Evolutionary conservation across 2,797 vertebrate species (phyloP).

Genomic region (Agapornis canus): DNA sequence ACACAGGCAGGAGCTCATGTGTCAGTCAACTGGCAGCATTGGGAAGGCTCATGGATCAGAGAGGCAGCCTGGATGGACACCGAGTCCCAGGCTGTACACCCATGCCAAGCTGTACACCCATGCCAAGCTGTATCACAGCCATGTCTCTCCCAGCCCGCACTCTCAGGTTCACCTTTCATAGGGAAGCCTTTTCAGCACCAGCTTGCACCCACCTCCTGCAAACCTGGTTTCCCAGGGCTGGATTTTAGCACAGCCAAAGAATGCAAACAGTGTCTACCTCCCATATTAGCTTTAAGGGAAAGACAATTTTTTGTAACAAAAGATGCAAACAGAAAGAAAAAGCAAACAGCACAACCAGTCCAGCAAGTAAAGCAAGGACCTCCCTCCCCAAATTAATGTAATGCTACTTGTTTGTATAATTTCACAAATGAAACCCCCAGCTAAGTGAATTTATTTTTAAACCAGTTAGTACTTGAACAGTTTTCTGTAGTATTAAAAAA

Average conservation of each 20-base stretch:
- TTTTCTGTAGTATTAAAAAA: not conserved
- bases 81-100: fast-evolving
- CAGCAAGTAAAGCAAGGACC: fast-evolving
- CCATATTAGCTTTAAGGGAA: not conserved
- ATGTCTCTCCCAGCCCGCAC: not conserved
- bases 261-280: not conserved
- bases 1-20: not conserved
- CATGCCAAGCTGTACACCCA: too few species aligned
- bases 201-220: not conserved
- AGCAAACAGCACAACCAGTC: not conserved
- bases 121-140: not conserved
- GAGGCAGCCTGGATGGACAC: not conserved
- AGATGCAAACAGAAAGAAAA: not conserved
- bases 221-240: not conserved
- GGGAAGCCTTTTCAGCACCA: not conserved
- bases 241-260: not conserved
- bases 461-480: not conserved
- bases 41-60: not conserved
- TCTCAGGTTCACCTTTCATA: fast-evolving
- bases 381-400: not conserved
- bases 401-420: not conserved
- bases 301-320: fast-evolving
- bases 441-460: not conserved
- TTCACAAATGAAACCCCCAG: not conserved
- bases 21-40: not conserved